Percentiles rank a stretch among this genome's conserved stretches.
Evolutionary conservation across 2,888 invertebrate genomes (phyloP).

Genomic region (Slavum lentiscoides): DNA sequence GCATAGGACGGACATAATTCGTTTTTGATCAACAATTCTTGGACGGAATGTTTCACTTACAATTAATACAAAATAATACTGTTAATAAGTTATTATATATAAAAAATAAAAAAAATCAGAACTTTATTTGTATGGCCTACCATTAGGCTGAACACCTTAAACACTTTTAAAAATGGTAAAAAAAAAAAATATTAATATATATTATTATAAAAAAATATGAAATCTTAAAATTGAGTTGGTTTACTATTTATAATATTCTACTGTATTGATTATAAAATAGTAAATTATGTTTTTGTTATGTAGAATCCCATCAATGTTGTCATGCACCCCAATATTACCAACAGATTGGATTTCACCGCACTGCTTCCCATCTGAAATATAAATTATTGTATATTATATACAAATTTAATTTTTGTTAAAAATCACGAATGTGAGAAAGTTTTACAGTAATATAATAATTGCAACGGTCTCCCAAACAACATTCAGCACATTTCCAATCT

Average conservation of each 20-base stretch:
- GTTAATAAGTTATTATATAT: neutral
- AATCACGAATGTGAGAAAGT: neutral
- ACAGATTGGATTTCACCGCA: slow-evolving; percentile 28
- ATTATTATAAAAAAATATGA: neutral
- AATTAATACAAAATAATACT: slow-evolving; percentile 25
- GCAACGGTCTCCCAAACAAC: slow-evolving; percentile 93
- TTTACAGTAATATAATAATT: slow-evolving; percentile 77
- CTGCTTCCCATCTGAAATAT: slow-evolving; percentile 48
- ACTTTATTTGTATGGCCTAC: neutral
- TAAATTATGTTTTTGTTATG: neutral
- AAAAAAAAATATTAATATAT: too few relatives aligned
- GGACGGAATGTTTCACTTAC: slow-evolving; percentile 27
- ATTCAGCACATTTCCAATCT: slow-evolving; percentile 95
- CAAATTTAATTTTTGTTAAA: neutral
- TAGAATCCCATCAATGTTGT: slow-evolving; percentile 22
- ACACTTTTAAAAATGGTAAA: neutral
- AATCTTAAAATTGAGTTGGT: neutral
- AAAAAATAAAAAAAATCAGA: neutral
- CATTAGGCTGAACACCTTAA: neutral
- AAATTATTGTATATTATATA: neutral
- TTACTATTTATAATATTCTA: too few relatives aligned
- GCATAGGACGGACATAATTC: neutral
- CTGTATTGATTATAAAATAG: neutral
- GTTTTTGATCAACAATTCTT: neutral
- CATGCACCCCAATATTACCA: slow-evolving; percentile 28